These are phyloP conservation scores for Spatulosminthurus flaviceps DNA, from an alignment of 2,888 invertebrate species.

Conservation along the genomic window DNA sequence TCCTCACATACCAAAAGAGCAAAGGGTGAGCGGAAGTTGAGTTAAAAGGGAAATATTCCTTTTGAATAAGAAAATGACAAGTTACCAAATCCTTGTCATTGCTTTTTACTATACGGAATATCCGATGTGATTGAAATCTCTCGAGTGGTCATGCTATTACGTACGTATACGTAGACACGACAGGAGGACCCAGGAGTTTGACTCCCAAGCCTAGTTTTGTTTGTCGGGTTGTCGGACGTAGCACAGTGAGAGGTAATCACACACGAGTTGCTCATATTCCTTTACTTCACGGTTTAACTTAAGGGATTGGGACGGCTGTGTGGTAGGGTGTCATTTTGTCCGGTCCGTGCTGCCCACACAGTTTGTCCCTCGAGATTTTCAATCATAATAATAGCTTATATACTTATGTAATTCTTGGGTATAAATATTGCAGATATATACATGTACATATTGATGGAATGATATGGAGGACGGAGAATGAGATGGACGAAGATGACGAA, in stretches of 20 bases:
- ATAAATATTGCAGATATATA: not conserved
- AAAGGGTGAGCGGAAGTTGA: conserved; percentile 7
- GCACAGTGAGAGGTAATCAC: not conserved
- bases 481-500: too few relatives aligned
- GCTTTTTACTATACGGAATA: not conserved
- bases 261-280: conserved; percentile 12
- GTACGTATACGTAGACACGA: not conserved
- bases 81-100: conserved; percentile 11
- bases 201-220: not conserved
- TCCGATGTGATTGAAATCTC: conserved; percentile 36
- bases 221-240: conserved; percentile 27
- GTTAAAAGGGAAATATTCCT: not conserved
- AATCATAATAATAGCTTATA: conserved; percentile 7
- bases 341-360: conserved; percentile 11
- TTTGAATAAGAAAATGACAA: not conserved
- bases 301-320: not conserved
- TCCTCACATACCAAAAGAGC: not conserved
- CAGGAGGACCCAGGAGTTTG: not conserved
- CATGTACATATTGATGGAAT: not conserved
- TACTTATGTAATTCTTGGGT: too few relatives aligned
- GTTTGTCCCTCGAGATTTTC: not conserved
- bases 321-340: not conserved
- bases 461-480: not conserved
- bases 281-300: not conserved
- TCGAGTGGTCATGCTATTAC: conserved; percentile 20